Evolutionary conservation across 1,140 invertebrate species (phyloP), one percentile per base, ranked within the genome.

Genomic region (Liolophura sinensis): DNA sequence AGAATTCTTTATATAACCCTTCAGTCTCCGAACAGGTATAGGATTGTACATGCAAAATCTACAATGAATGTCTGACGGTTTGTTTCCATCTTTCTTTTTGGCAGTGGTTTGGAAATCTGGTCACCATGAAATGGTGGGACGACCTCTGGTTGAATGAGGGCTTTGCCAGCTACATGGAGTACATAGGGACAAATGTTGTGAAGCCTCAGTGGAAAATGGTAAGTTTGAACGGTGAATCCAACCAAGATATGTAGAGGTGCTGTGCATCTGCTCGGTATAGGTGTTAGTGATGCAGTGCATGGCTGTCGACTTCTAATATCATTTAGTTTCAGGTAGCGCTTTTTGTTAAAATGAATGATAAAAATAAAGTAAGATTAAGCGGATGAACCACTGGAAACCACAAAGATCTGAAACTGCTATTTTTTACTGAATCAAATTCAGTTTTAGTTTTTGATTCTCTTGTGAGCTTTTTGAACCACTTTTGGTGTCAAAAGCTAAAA

Each of bases 141-240:
- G 91, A 93, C 77, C 77, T 94, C n/a, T 94, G 92, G 92, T 80
- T 95, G 18, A 94, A 94, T 78, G 93, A 95, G 85, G 93, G 93
- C 1, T 93, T 94, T 73, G 92, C 92, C 0, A 92, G 89, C 69
- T 94, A 90, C 77, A 88, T 94, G 72, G 91, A 94, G 80, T 92
- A 92, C 70, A 76, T 87, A 11, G 84, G 82, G 18, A 75, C 73
- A 9, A 70, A 81, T 52, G 78, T 92, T 87, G 89, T 94, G 5
- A 90, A 93, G 72, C 91, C 92, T 49, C 86, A 90, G 7, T 95
- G 92, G 92, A 89, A 91, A 74, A 88, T 92, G 63, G 87, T 81
- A 63, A 67, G 52, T 56, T 15, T 51, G 1, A 12, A 18, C 14
- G 5, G 6, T 40, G n/a, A 9, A 59, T 46, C 40, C 9, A n/a